Conservation (phyloP, 1,140 invertebrate species). For the Galendromus occidentalis region DNA sequence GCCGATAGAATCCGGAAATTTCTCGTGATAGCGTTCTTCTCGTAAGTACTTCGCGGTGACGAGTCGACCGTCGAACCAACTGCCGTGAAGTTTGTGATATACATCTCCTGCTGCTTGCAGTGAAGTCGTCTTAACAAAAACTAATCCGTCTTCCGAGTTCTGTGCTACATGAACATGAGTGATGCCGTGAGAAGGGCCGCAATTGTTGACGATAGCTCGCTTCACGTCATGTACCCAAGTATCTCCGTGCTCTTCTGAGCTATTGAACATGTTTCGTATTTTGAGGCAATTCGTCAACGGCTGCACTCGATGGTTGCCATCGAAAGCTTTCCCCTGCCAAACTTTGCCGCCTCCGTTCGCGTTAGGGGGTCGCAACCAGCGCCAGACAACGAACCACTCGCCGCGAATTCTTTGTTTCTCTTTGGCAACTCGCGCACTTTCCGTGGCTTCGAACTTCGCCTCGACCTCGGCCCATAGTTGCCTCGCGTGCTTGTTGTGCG, state of each 20-base stretch:
- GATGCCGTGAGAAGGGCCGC: not conserved
- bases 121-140: not conserved
- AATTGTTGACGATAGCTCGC: not conserved
- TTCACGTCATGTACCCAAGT: not conserved
- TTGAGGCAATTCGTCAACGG: slow-evolving; percentile 2
- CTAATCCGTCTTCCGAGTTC: not conserved
- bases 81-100: slow-evolving; percentile 1
- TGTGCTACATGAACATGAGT: not conserved
- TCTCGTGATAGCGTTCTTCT: slow-evolving; percentile 3
- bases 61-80: not conserved
- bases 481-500: not conserved
- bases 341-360: not conserved
- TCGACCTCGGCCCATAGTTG: not conserved
- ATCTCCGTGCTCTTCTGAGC: not conserved
- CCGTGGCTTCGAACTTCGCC: not conserved
- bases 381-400: slow-evolving; percentile 2
- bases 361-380: not conserved
- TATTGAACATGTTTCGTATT: slow-evolving; percentile 5
- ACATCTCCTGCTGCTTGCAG: not conserved
- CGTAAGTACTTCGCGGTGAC: slow-evolving; percentile 7
- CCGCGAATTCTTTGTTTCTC: not conserved
- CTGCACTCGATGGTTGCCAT: not conserved
- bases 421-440: not conserved
- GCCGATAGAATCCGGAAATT: not conserved
- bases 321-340: slow-evolving; percentile 2